Evolutionary conservation across 2,113 vertebrate genomes (phyloP).

Genomic region (Mormyrus iriodes): DNA sequence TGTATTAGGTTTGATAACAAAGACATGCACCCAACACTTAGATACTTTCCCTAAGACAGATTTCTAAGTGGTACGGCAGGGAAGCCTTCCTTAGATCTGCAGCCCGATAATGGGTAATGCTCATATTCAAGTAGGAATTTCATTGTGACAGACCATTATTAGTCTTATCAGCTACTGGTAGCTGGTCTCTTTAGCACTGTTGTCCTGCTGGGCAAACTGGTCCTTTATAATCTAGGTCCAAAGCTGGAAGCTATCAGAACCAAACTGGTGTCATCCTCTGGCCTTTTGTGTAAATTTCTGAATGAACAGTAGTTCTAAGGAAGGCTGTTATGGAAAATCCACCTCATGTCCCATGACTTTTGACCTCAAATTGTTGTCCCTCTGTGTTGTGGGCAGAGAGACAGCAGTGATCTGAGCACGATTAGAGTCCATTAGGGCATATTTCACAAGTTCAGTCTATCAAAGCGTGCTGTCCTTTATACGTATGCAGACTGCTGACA

Average conservation of each 20-base stretch:
- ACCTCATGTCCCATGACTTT: not conserved
- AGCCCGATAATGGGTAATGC: not conserved
- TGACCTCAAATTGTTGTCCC: not conserved
- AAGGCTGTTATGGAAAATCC: not conserved
- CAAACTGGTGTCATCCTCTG: not conserved
- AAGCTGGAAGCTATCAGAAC: not conserved
- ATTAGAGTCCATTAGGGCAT: conserved; percentile 7
- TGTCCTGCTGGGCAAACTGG: not conserved
- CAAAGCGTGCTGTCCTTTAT: not conserved
- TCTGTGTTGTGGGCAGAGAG: not conserved
- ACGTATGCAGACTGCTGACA: not conserved
- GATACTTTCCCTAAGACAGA: not conserved
- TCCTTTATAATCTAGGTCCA: not conserved
- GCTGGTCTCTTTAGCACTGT: not conserved
- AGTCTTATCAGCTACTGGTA: not conserved
- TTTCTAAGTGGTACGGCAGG: not conserved
- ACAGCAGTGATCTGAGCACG: not conserved
- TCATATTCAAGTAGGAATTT: not conserved
- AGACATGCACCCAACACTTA: not conserved
- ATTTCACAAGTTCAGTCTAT: conserved; percentile 2
- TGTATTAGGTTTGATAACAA: not conserved
- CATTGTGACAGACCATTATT: not conserved
- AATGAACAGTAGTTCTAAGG: not conserved
- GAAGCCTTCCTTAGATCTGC: too few relatives aligned
- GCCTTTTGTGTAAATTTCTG: not conserved